Percentiles rank a stretch among this genome's conserved stretches.
phyloP scores from a whole-genome alignment of 53 echinoderm and acorn worm species.

The Apostichopus leukothele region DNA sequence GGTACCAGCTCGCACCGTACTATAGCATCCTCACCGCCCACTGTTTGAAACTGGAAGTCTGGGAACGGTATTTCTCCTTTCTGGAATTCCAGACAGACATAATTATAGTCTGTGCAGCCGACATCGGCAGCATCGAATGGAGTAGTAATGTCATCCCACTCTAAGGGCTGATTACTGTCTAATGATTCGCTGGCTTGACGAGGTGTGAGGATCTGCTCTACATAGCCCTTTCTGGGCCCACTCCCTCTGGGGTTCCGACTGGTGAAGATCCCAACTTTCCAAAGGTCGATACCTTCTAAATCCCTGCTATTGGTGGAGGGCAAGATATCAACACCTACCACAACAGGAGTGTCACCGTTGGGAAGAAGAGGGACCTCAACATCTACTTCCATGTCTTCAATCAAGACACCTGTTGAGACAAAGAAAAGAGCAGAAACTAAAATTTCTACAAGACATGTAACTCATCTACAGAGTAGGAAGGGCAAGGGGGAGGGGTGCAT shows the following conservation, averaged over 20 bases:
- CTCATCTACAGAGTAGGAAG: too few relatives aligned
- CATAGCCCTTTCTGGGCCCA: constrained; percentile 69
- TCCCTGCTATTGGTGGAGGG: constrained; percentile 57
- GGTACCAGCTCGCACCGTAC: constrained; percentile 60
- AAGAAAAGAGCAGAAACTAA: neutral
- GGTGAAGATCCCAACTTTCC: constrained; percentile 82
- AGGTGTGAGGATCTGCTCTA: constrained; percentile 63
- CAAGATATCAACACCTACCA: constrained; percentile 50
- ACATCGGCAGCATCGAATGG: constrained; percentile 72
- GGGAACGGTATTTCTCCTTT: constrained; percentile 59
- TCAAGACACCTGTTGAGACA: constrained; percentile 55
- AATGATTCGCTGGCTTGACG: constrained; percentile 60
- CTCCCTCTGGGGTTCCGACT: constrained; percentile 64
- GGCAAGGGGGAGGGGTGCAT: too few relatives aligned
- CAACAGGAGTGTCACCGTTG: constrained; percentile 34
- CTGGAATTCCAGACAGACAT: constrained; percentile 81
- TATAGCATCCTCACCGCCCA: constrained; percentile 51
- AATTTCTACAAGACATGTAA: too few relatives aligned
- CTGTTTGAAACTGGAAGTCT: constrained; percentile 53
- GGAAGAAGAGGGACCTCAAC: constrained; percentile 42
- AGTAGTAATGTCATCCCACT: constrained; percentile 53
- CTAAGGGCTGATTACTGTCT: constrained; percentile 59
- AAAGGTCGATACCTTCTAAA: constrained; percentile 68
- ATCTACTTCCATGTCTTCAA: constrained; percentile 59
- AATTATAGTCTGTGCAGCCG: constrained; percentile 77